Conservation (phyloP, 2,888 invertebrate species). For the Scaptomyza parva region DNA sequence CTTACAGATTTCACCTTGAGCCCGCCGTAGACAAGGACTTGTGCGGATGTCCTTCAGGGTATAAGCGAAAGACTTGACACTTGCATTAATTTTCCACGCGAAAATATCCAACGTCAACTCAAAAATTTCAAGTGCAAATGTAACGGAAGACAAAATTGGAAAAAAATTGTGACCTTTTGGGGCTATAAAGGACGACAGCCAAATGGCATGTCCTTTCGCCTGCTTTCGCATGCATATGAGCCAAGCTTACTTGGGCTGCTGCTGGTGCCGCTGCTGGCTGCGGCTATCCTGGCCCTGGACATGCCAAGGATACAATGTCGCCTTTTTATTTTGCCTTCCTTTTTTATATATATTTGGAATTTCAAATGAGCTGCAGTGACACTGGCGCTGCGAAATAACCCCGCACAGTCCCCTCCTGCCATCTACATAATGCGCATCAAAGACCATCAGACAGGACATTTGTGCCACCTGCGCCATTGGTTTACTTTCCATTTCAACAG, state of each 20-base stretch:
- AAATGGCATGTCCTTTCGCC: slow-evolving; percentile 53
- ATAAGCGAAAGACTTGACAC: slow-evolving; percentile 42
- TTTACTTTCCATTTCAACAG: slow-evolving; percentile 52
- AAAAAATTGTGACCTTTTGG: slow-evolving; percentile 58
- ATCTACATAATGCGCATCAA: slow-evolving; percentile 33
- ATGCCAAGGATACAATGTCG: slow-evolving; percentile 60
- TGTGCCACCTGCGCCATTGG: slow-evolving; percentile 17
- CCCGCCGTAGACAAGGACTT: slow-evolving; percentile 43
- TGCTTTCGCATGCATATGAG: slow-evolving; percentile 47
- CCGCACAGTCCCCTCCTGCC: background rate
- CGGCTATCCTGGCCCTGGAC: slow-evolving; percentile 55
- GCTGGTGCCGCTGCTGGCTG: slow-evolving; percentile 33
- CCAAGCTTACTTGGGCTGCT: slow-evolving; percentile 21
- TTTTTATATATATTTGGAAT: slow-evolving; percentile 49
- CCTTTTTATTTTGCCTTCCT: slow-evolving; percentile 7
- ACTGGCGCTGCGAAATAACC: slow-evolving; percentile 25
- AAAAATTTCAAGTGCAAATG: slow-evolving; percentile 60
- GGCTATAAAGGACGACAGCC: slow-evolving; percentile 34
- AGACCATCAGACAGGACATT: slow-evolving; percentile 21
- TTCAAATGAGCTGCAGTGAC: slow-evolving; percentile 60
- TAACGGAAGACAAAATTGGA: slow-evolving; percentile 27
- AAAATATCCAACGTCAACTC: slow-evolving; percentile 42
- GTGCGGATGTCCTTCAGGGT: slow-evolving; percentile 36
- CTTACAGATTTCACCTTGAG: slow-evolving; percentile 43
- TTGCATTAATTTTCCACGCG: slow-evolving; percentile 57